phyloP scores from a whole-genome alignment of 2,113 vertebrate genomes.

The Arothron firmamentum region DNA sequence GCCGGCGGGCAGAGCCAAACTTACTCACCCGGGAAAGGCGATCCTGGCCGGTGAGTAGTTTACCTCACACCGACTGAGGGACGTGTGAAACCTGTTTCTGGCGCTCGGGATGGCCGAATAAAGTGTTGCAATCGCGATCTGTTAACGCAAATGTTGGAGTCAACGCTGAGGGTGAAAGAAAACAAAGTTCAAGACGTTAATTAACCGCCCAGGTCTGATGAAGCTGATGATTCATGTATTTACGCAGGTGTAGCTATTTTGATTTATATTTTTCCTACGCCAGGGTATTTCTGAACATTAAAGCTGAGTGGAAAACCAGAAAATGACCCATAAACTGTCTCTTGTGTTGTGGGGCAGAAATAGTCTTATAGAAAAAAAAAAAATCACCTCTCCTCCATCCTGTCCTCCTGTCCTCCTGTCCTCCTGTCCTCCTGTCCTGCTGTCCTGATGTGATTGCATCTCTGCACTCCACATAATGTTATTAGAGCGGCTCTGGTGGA shows the following conservation, averaged over 20 bases:
- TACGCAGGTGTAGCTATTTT: too few relatives aligned
- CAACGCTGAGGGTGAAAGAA: too few relatives aligned
- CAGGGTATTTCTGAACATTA: too few relatives aligned
- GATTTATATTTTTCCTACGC: too few relatives aligned
- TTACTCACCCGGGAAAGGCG: constrained; percentile 85
- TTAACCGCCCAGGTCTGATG: too few relatives aligned
- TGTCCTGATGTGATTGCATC: constrained; percentile 17
- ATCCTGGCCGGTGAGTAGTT: constrained; percentile 81
- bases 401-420: constrained; percentile 21
- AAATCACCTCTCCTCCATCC: constrained; percentile 13
- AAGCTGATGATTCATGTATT: too few relatives aligned
- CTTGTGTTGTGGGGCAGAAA: constrained; percentile 7
- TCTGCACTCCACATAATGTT: neutral
- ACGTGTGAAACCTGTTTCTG: neutral
- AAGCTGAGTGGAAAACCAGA: too few relatives aligned
- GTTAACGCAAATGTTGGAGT: neutral
- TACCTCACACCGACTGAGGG: neutral
- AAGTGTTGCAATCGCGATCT: neutral
- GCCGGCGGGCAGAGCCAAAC: constrained; percentile 75
- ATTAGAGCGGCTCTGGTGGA: too few relatives aligned
- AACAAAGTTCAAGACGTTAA: too few relatives aligned
- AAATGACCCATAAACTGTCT: neutral
- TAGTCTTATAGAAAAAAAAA: neutral
- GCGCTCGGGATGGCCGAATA: neutral
- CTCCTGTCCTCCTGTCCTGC: constrained; percentile 10